Evolutionary conservation across 1,140 invertebrate species (phyloP), one percentile per base, ranked within the genome.

Genomic region (Oncopeltus fasciatus): DNA sequence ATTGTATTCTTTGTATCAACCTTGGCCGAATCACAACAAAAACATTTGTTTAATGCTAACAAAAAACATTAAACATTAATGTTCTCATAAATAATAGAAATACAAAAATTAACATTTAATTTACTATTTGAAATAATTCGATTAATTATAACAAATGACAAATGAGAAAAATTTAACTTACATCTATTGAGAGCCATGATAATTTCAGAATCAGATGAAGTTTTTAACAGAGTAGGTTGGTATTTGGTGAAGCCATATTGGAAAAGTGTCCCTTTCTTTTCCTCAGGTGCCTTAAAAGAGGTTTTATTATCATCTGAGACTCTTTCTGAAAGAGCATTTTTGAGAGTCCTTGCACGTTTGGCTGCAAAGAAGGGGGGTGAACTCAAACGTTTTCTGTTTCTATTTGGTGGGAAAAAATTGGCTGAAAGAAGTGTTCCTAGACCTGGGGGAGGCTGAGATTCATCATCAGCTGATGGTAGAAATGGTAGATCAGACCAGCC

Each of bases 401-500:
- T n/a, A 21, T 28, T 2, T 1, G 51, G 33, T 33, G 20, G 18
- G 1, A 51, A 59, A 57, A 69, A 68, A 20, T 64, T 56, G 9
- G 65, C 59, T 14, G 60, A 61, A n/a, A 70, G 49, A 44, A 73
- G 67, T 63, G 63, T 66, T 57, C 64, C 29, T 49, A 71, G 33
- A 47, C 69, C 69, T 46, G 70, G 68, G 49, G 70, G 64, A 46
- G 49, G 24, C 14, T 65, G 61, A 56, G 69, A 60, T 26, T 72
- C 70, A 64, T 74, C 70, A 38, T 71, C 70, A 33, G 64, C 56
- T 3, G 5, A 14, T n/a, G n/a, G n/a, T n/a, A n/a, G n/a, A n/a
- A 20, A 20, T 26, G 49, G 18, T 38, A 86, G 73, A 18, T 87
- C 84, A 66, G 82, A 76, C 65, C 84, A 84, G 12, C 83, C 83